Conservation (phyloP, 2,888 invertebrate species). For the Cecidostiba fungosa region DNA sequence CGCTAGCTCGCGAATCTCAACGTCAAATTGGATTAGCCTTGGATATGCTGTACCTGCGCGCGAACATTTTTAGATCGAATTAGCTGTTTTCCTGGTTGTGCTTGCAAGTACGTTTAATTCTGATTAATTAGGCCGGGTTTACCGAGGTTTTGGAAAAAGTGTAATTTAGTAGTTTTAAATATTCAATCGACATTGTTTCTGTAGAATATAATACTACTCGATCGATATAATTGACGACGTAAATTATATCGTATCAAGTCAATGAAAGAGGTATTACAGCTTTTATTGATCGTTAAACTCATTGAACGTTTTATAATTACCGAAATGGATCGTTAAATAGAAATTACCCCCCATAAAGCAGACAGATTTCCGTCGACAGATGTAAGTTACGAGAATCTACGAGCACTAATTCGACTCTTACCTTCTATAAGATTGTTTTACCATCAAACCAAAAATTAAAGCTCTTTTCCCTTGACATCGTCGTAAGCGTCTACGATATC, state of each 20-base stretch:
- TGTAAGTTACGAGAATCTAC: not conserved
- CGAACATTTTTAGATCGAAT: conserved; percentile 37
- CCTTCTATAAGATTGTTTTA: too few relatives aligned
- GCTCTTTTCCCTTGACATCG: too few relatives aligned
- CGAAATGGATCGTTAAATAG: not conserved
- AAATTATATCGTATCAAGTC: conserved; percentile 3
- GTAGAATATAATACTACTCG: too few relatives aligned
- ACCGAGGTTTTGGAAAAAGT: not conserved
- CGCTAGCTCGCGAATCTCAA: conserved; percentile 33
- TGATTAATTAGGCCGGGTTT: not conserved
- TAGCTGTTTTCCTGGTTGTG: conserved; percentile 6
- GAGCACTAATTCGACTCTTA: too few relatives aligned
- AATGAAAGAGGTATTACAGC: conserved; percentile 3
- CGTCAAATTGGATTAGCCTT: conserved; percentile 53
- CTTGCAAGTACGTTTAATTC: not conserved
- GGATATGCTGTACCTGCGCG: conserved; percentile 3
- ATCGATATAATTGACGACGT: conserved; percentile 1
- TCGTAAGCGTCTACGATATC: too few relatives aligned
- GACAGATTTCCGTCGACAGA: not conserved
- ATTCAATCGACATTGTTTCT: too few relatives aligned
- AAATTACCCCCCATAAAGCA: not conserved
- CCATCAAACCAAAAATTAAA: too few relatives aligned
- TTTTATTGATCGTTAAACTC: conserved; percentile 36
- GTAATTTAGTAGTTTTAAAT: too few relatives aligned
- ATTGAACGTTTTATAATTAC: not conserved